phyloP scores from a whole-genome alignment of 1,140 invertebrate species.

The Brachystomella parvula region DNA sequence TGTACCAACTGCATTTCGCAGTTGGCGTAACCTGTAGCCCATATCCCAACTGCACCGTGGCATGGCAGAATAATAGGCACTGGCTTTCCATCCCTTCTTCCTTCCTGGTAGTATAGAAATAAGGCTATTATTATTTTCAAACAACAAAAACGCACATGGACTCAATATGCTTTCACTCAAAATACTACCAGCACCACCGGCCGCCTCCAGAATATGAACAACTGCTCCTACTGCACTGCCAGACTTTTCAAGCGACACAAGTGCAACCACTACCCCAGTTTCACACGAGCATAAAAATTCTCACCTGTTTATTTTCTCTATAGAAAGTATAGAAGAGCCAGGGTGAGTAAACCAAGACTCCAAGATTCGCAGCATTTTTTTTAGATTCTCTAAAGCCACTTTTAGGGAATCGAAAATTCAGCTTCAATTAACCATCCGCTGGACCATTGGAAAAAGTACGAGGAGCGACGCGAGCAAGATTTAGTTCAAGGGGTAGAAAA shows the following conservation, averaged over 20 bases:
- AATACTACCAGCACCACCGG: background rate
- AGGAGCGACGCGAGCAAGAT: no score
- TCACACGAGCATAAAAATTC: background rate
- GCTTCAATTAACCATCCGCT: background rate
- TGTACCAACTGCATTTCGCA: no score
- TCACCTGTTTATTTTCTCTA: background rate
- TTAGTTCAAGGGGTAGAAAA: background rate
- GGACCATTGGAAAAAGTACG: no score
- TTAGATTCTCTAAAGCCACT: background rate
- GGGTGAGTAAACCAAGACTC: no score
- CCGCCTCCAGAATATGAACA: background rate
- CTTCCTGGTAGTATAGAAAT: no score
- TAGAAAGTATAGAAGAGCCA: no score
- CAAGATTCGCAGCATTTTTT: background rate
- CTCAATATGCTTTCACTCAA: conserved; percentile 1
- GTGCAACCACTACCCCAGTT: background rate
- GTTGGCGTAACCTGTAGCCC: no score
- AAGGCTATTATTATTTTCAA: background rate
- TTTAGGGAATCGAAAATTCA: background rate
- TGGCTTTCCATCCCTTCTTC: no score
- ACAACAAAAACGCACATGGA: background rate
- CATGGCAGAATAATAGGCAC: no score
- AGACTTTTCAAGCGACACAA: background rate
- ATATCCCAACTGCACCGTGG: background rate
- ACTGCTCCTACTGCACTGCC: background rate